Evolutionary conservation across 2,888 invertebrate species (phyloP).

Genomic region (Apodemia mormo): DNA sequence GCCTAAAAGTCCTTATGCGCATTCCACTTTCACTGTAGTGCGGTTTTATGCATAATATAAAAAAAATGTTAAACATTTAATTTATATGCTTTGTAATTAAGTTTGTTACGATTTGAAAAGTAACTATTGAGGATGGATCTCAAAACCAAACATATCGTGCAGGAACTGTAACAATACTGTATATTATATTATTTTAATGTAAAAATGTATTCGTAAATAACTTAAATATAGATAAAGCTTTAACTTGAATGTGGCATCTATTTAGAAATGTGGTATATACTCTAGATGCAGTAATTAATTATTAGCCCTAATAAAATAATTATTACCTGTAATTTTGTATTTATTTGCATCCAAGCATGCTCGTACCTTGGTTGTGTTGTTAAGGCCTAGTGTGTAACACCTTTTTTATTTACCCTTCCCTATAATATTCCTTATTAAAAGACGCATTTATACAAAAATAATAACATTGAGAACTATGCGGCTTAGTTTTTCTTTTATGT

Average conservation of each 20-base stretch:
- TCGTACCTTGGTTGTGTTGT: background rate
- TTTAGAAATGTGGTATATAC: conserved; percentile 28
- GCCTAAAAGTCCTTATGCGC: no score
- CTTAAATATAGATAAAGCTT: conserved; percentile 30
- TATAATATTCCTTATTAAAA: no score
- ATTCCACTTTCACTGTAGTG: no score
- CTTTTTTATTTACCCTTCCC: no score
- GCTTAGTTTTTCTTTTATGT: background rate
- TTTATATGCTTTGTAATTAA: no score
- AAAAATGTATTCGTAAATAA: conserved; percentile 7
- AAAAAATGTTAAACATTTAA: no score
- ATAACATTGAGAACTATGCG: no score
- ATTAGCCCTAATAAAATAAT: conserved; percentile 51
- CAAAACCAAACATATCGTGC: background rate
- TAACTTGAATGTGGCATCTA: conserved; percentile 32
- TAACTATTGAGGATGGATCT: no score
- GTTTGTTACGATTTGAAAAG: no score
- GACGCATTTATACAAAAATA: no score
- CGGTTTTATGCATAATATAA: no score
- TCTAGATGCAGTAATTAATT: conserved; percentile 33
- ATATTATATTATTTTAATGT: conserved; percentile 1
- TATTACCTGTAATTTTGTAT: conserved; percentile 56
- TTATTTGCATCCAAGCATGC: conserved; percentile 63
- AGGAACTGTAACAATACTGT: background rate
- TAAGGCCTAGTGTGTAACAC: background rate